These are phyloP conservation scores for Apis dorsata DNA, from an alignment of 1,140 invertebrate genomes.

Conservation along the genomic window DNA sequence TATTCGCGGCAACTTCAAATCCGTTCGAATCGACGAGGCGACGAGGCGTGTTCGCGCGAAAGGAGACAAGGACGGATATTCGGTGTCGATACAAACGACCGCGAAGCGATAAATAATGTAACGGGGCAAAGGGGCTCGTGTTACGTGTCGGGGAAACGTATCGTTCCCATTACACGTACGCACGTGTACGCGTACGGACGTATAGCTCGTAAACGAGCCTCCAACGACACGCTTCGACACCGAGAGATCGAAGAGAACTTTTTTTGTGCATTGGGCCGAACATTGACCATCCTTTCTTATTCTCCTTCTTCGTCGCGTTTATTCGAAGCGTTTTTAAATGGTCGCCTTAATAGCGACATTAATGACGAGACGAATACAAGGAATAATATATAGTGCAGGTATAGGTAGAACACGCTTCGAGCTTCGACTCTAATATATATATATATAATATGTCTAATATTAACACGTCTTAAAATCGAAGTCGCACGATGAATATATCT, in stretches of 20 bases:
- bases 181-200: conserved; percentile 45
- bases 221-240: conserved; percentile 33
- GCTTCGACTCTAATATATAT: too few relatives aligned
- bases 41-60: conserved; percentile 8
- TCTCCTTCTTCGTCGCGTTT: not conserved
- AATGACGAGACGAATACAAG: too few relatives aligned
- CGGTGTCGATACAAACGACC: conserved; percentile 62
- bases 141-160: conserved; percentile 71
- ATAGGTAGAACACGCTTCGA: too few relatives aligned
- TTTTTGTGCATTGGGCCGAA: conserved; percentile 40
- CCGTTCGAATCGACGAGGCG: not conserved
- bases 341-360: too few relatives aligned
- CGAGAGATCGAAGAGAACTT: conserved; percentile 17
- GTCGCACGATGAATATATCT: too few relatives aligned
- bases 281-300: not conserved
- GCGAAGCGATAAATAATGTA: conserved; percentile 72
- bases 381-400: too few relatives aligned
- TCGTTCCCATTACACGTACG: conserved; percentile 66
- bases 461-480: too few relatives aligned
- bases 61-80: conserved; percentile 49
- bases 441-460: too few relatives aligned
- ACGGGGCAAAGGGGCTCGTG: conserved; percentile 62
- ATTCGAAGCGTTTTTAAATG: too few relatives aligned
- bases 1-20: too few relatives aligned
- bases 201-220: conserved; percentile 50